Evolutionary conservation across 2,113 vertebrate genomes (phyloP), one percentile per base, ranked within the genome.

Genomic region (Cryptoleucopteryx plumbea): DNA sequence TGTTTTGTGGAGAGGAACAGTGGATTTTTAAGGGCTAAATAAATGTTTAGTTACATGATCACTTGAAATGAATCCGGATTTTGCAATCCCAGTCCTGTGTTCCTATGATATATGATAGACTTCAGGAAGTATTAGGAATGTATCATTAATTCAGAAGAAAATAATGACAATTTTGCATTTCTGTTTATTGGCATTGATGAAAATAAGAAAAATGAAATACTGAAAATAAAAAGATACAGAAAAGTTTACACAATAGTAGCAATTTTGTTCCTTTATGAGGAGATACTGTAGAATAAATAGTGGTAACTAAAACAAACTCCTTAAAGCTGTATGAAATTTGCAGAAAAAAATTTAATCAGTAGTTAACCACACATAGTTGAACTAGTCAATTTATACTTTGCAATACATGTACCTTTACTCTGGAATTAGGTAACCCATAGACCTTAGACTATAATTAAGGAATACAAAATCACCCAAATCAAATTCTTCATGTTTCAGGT

Each of bases 331-430:
- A 53, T 94, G 83, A 92, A 97, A 87, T 91, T 62, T 92, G 25
- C 66, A 83, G 73, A 94, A 80, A 36, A 95, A 92, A 95, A 96
- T 91, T 88, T 68, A 62, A 78, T 81, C 65, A 67, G 15, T 91
- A 95, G 91, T 96, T 95, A 97, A 91, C 50, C 31, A 61, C 17
- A 86, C 84, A 96, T 74, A 86, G 66, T 77, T 97, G 73, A 81
- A 95, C 61, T 96, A 97, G 94, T 95, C 93, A 96, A 91, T 50
- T 31, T 92, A 79, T 16, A 87, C 36, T 96, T 95, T 95, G 78
- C 68, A 90, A 84, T 65, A 75, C 40, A 34, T 56, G 91, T 84
- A 89, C 75, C 94, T 96, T 96, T 96, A 93, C 82, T 80, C 90
- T 88, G 90, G 47, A n/a, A 47, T 93, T 36, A 62, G 61, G n/a